A percentile compares a stretch with the other conserved stretches of the same genome.
Conservation (phyloP, 2,888 invertebrate species). For the Sabellastarte sp. region DNA sequence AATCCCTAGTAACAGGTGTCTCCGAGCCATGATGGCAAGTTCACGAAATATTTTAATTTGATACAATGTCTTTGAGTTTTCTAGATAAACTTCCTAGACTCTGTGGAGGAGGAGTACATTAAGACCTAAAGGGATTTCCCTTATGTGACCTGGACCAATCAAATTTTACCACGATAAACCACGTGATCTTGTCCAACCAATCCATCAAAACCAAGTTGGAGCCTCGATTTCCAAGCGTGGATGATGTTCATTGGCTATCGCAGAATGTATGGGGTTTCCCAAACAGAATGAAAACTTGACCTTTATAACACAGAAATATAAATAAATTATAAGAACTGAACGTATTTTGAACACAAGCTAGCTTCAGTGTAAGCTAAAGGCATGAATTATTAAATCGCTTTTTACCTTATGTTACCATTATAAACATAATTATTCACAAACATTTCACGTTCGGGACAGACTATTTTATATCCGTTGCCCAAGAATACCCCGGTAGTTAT, state of each 20-base stretch:
- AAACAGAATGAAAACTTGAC: too few relatives aligned
- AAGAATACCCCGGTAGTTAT: too few relatives aligned
- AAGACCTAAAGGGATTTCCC: slow-evolving; percentile 2
- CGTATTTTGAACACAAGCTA: too few relatives aligned
- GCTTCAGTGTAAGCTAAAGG: too few relatives aligned
- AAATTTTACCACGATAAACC: slow-evolving; percentile 1
- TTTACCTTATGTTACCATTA: too few relatives aligned
- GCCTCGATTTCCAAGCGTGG: slow-evolving; percentile 6
- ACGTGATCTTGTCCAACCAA: background rate
- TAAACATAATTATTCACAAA: too few relatives aligned
- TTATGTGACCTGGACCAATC: slow-evolving; percentile 5
- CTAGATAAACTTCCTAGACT: background rate
- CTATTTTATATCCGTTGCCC: too few relatives aligned
- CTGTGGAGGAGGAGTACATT: background rate
- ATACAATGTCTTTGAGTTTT: background rate
- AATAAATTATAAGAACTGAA: too few relatives aligned
- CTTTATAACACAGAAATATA: too few relatives aligned
- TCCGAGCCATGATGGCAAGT: slow-evolving; percentile 4
- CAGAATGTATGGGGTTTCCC: too few relatives aligned
- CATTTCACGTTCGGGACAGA: too few relatives aligned
- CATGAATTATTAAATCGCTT: too few relatives aligned
- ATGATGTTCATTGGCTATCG: slow-evolving; percentile 1
- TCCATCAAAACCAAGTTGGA: slow-evolving; percentile 2
- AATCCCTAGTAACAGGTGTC: slow-evolving; percentile 2
- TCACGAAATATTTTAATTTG: background rate